Evolutionary conservation across 37 sponge, comb jelly and placozoan species (phyloP).

Genomic region (Cliona cf. orientalis): DNA sequence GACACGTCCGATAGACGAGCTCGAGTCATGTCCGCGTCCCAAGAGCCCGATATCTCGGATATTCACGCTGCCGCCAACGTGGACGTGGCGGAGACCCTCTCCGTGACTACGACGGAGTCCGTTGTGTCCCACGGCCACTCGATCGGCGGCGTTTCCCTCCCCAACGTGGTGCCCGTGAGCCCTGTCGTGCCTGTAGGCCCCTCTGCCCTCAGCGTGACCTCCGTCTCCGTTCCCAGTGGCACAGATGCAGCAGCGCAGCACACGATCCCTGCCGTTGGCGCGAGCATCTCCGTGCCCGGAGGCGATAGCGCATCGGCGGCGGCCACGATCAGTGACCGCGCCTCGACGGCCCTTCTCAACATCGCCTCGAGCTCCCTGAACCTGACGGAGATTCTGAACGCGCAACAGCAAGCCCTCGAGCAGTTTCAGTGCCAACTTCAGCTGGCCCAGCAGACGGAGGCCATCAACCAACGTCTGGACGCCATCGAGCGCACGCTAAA

Average conservation of each 20-base stretch:
- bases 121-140: conserved; percentile 8
- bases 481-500: conserved; percentile 83
- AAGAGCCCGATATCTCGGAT: conserved; percentile 53
- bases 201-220: conserved; percentile 3
- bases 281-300: conserved; percentile 54
- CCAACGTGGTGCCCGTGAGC: conserved; percentile 1
- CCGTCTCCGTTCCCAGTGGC: conserved; percentile 18
- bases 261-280: conserved; percentile 46
- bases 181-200: conserved; percentile 1
- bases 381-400: conserved; percentile 84
- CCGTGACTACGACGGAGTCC: conserved; percentile 34
- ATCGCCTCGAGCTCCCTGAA: conserved; percentile 76
- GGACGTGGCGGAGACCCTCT: conserved; percentile 67
- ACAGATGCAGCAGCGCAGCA: conserved; percentile 6
- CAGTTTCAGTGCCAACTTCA: conserved; percentile 86
- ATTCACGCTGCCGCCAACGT: conserved; percentile 44
- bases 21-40: conserved; percentile 64
- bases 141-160: conserved; percentile 14
- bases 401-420: conserved; percentile 87
- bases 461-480: conserved; percentile 84
- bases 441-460: conserved; percentile 80
- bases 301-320: conserved; percentile 18
- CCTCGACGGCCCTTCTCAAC: conserved; percentile 70
- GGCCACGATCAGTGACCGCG: conserved; percentile 29
- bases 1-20: conserved; percentile 6